Base-by-base conservation (phyloP, 2,797 vertebrate species). In the Tamandua tetradactyla region DNA sequence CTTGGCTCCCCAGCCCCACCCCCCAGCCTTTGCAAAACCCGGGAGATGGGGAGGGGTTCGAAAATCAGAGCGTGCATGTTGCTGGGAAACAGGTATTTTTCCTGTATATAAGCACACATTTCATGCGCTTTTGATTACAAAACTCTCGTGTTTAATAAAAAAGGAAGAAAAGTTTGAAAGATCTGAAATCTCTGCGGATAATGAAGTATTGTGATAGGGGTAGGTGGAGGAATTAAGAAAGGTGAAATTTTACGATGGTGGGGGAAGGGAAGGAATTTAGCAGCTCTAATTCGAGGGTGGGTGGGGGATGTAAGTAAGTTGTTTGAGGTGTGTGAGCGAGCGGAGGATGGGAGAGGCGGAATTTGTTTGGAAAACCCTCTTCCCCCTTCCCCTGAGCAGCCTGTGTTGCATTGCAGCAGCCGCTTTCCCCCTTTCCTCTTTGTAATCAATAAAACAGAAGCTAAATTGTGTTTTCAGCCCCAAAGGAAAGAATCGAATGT, bases 331-430 rank as follows among this genome's bases (percentile, higher is more conserved):
- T 42, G 94, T 62, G 4, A 49, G 55, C 69, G 83, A 76, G 52
- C 52, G 61, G 68, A 62, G 30, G 86, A 90, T 52, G 61, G 68
- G 62, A 30, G 86, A 90, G 49, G 89, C 90, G 57, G 72, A 76
- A 81, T 85, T 71, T 82, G 94, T 90, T 94, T 76, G 92, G 82
- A 81, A 91, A 95, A 87, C 74, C 92, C 37, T 76, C 84, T 75
- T 49, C 89, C 74, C 68, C 57, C 87, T 85, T 88, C 59, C 76
- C 89, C 93, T 42, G 20, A 7, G 94, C 90, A 87, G 96, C 59
- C 95, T 87, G 97, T 98, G 98, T 98, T 98, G 98, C 98, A 98
- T 96, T 98, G 98, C 98, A 98, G 98, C 97, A 98, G 92, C 95
- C 64, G 97, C 96, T 94, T 92, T 95, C 94, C 55, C 97, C 91